These are phyloP conservation scores for Orthosia gracilis DNA, from an alignment of 2,888 invertebrate species.

Conservation along the genomic window DNA sequence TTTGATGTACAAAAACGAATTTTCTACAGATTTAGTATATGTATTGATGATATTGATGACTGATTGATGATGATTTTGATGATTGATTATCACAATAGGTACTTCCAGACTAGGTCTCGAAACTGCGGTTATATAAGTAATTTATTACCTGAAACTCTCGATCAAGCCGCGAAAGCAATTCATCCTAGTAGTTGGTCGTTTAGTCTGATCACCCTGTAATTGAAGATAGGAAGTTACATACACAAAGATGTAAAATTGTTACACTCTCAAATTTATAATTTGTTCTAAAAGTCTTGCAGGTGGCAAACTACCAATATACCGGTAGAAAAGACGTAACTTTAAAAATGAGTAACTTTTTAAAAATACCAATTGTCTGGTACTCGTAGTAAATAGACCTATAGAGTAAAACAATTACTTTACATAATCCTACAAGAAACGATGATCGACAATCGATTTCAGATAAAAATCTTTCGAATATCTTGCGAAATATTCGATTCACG, in stretches of 20 bases:
- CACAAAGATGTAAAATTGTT: constrained; percentile 1
- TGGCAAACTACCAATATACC: constrained; percentile 11
- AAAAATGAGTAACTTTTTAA: constrained; percentile 13
- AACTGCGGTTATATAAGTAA: background rate
- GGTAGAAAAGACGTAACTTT: background rate
- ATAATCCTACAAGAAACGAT: constrained; percentile 41
- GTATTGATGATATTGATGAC: too few relatives aligned
- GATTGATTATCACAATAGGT: background rate
- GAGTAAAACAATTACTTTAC: constrained; percentile 41
- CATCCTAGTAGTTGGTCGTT: background rate
- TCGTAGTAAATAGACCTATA: background rate
- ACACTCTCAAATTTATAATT: constrained; percentile 28
- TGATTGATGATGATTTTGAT: too few relatives aligned
- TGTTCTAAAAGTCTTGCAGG: constrained; percentile 5
- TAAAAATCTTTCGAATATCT: constrained; percentile 34
- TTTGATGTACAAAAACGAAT: too few relatives aligned
- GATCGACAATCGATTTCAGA: constrained; percentile 36
- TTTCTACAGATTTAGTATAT: too few relatives aligned
- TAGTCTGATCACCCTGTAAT: constrained; percentile 5
- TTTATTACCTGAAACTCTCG: background rate
- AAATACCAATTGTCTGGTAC: background rate
- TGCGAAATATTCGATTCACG: constrained; percentile 49
- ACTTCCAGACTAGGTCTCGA: background rate
- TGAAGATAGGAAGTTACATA: constrained; percentile 18
- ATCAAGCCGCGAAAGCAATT: background rate